phyloP scores from a whole-genome alignment of 2,797 vertebrate species.

The Neosalanx taihuensis region DNA sequence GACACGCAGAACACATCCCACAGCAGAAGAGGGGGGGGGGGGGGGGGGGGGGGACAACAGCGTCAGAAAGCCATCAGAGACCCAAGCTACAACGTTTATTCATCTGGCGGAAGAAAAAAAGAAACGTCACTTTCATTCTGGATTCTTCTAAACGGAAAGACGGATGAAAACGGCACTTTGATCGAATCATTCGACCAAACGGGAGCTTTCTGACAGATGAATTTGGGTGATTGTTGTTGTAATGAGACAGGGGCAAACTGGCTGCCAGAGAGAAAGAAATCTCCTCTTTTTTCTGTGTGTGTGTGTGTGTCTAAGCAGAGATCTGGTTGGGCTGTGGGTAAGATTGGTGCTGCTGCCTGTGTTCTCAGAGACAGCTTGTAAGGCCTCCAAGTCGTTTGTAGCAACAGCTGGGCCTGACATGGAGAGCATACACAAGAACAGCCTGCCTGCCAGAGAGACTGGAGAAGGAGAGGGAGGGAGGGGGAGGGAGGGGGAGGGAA shows the following conservation, averaged over 20 bases:
- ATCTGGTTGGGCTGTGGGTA: conserved; percentile 58
- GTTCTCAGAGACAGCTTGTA: conserved; percentile 77
- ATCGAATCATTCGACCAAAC: conserved; percentile 52
- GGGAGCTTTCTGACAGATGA: conserved; percentile 17
- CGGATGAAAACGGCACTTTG: conserved; percentile 48
- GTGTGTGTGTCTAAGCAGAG: conserved; percentile 38
- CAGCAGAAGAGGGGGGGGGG: conserved; percentile 14
- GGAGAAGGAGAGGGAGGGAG: conserved; percentile 64
- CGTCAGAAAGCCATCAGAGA: conserved; percentile 48
- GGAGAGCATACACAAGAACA: conserved; percentile 80
- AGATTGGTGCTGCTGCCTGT: conserved; percentile 74
- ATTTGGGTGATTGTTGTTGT: too few relatives aligned
- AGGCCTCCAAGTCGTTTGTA: conserved; percentile 81
- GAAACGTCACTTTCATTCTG: conserved; percentile 26
- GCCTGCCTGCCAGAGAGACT: conserved; percentile 41
- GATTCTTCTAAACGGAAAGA: conserved; percentile 38
- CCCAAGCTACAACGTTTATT: conserved; percentile 50
- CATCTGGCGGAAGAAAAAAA: conserved; percentile 39
- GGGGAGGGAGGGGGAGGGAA: conserved; percentile 56
- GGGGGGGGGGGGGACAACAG: not conserved
- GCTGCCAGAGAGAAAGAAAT: conserved; percentile 45
- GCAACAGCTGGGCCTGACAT: conserved; percentile 85
- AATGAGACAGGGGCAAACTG: conserved; percentile 49
- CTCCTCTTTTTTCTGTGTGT: conserved; percentile 46
- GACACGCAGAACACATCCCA: conserved; percentile 54